Conservation (phyloP, 1,140 invertebrate species). For the Ooceraea biroi region DNA sequence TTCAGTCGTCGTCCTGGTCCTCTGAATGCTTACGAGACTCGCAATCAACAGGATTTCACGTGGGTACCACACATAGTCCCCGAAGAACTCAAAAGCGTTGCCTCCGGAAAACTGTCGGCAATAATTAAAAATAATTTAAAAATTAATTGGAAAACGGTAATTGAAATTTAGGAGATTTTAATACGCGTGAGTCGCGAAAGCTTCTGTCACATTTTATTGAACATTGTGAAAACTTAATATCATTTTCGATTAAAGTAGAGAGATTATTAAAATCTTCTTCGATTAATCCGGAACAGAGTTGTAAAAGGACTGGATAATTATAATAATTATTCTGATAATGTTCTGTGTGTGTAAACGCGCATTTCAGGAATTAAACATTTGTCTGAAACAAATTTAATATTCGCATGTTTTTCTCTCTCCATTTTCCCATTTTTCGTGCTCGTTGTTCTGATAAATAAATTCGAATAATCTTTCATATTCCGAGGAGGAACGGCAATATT, state of each 20-base stretch:
- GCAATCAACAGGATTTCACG: constrained; percentile 6
- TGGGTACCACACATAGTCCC: neutral
- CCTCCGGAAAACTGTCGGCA: neutral
- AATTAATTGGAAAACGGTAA: neutral
- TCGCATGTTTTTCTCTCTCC: neutral
- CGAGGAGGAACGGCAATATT: too few species aligned
- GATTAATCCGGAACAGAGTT: neutral
- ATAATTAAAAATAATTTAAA: neutral
- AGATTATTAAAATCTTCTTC: neutral
- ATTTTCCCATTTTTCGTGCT: neutral
- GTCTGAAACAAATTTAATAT: neutral
- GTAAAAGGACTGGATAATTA: neutral
- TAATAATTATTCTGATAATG: neutral
- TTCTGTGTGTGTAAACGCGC: neutral
- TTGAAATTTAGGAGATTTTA: too few species aligned
- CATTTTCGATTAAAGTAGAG: neutral
- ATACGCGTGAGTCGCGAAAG: too few species aligned
- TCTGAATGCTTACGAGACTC: neutral
- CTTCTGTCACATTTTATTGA: too few species aligned
- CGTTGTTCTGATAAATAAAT: neutral
- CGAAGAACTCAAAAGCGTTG: neutral
- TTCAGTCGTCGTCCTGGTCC: neutral
- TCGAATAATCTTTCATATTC: too few species aligned
- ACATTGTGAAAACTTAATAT: too few species aligned
- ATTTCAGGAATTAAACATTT: constrained; percentile 6